These are phyloP conservation scores for Sylvilagus bachmani DNA, from an alignment of 2,113 vertebrate species.

Conservation along the genomic window DNA sequence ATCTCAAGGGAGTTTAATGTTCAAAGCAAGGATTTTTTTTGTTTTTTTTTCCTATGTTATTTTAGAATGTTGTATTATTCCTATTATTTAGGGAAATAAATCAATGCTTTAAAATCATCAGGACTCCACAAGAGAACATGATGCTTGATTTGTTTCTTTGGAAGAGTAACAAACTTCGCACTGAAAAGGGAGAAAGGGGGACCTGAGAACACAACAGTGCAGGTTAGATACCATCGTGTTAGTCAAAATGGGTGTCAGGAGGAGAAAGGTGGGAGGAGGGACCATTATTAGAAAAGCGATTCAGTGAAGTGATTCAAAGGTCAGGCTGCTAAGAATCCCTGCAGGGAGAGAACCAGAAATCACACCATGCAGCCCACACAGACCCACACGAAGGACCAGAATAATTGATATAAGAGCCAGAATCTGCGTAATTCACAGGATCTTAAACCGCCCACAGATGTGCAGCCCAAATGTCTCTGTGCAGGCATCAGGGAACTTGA, in stretches of 20 bases:
- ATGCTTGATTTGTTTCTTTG: conserved; percentile 50
- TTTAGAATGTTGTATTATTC: neutral
- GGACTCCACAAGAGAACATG: conserved; percentile 58
- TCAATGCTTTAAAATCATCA: conserved; percentile 57
- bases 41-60: conserved; percentile 7
- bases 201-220: conserved; percentile 47
- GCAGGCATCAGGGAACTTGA: neutral
- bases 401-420: conserved; percentile 75
- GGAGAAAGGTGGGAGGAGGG: neutral
- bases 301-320: conserved; percentile 69
- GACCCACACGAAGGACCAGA: conserved; percentile 71
- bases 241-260: conserved; percentile 50
- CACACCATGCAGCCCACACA: conserved; percentile 62
- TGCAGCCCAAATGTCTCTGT: conserved; percentile 67
- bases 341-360: conserved; percentile 70
- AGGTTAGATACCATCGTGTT: conserved; percentile 63
- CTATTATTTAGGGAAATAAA: conserved; percentile 65
- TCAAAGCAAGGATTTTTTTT: conserved; percentile 39
- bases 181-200: conserved; percentile 41
- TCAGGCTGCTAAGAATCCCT: conserved; percentile 64
- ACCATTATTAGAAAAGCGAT: conserved; percentile 50
- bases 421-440: conserved; percentile 77
- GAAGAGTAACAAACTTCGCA: conserved; percentile 62
- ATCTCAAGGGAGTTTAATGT: neutral
- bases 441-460: conserved; percentile 73